These are phyloP conservation scores for Anthophora plumipes DNA, from an alignment of 2,888 invertebrate species.

Conservation along the genomic window DNA sequence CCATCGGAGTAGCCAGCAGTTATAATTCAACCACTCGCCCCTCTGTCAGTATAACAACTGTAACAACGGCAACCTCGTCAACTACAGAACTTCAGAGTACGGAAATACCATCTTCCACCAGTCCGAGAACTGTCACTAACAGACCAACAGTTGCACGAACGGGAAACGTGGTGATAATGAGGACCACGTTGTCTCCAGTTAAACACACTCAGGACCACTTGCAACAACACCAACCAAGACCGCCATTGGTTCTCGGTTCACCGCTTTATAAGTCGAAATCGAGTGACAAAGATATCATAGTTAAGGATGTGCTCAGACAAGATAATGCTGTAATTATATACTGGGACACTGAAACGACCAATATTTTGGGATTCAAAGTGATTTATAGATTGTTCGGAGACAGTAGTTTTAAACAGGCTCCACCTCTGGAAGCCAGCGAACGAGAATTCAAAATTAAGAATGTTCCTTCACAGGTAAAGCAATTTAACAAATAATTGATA, in stretches of 20 bases:
- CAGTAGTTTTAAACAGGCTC: slow-evolving; percentile 95
- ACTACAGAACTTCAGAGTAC: slow-evolving; percentile 69
- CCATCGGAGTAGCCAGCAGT: slow-evolving; percentile 81
- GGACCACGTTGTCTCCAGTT: slow-evolving; percentile 77
- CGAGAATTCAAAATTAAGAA: slow-evolving; percentile 97
- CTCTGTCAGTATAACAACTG: slow-evolving; percentile 77
- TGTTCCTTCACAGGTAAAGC: slow-evolving; percentile 92
- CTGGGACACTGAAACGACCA: slow-evolving; percentile 95
- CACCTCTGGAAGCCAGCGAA: slow-evolving; percentile 94
- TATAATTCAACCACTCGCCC: slow-evolving; percentile 75
- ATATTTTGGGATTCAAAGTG: slow-evolving; percentile 95
- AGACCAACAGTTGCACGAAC: slow-evolving; percentile 77
- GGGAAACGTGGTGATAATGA: slow-evolving; percentile 80
- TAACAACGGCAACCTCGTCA: slow-evolving; percentile 70
- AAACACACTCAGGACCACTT: slow-evolving; percentile 70
- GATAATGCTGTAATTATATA: slow-evolving; percentile 95
- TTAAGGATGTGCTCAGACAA: slow-evolving; percentile 93
- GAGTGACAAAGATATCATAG: slow-evolving; percentile 92
- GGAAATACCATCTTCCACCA: slow-evolving; percentile 68
- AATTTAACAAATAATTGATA: not conserved
- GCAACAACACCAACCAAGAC: slow-evolving; percentile 86
- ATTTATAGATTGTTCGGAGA: slow-evolving; percentile 96
- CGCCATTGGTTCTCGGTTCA: slow-evolving; percentile 90
- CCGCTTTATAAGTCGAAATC: slow-evolving; percentile 88
- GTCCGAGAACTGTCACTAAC: slow-evolving; percentile 68